Conservation (phyloP, 2,888 invertebrate genomes). For the Volucella inanis region DNA sequence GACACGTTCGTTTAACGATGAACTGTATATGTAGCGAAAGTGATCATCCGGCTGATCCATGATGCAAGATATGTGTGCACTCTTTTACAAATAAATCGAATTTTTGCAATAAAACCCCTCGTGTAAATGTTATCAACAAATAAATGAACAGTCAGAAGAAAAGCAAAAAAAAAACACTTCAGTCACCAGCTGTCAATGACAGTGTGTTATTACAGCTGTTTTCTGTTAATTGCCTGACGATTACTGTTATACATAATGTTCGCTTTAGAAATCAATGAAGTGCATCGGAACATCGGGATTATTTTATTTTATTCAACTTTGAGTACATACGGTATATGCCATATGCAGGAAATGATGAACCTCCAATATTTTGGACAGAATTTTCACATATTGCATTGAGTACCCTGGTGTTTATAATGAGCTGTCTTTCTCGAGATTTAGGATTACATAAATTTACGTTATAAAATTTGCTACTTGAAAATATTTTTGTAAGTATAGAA, state of each 20-base stretch:
- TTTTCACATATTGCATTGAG: too few species aligned
- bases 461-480: too few species aligned
- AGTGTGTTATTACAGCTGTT: conserved; percentile 48
- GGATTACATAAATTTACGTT: too few species aligned
- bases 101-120: conserved; percentile 49
- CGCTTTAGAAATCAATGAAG: not conserved
- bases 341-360: too few species aligned
- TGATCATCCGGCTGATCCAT: conserved; percentile 91
- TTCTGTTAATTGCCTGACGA: not conserved
- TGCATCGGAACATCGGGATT: too few species aligned
- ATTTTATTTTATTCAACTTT: too few species aligned
- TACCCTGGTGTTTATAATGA: too few species aligned
- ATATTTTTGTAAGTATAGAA: too few species aligned
- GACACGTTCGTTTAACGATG: conserved; percentile 92
- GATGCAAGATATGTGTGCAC: conserved; percentile 33
- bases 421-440: too few species aligned
- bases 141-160: conserved; percentile 40
- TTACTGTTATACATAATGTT: conserved; percentile 56
- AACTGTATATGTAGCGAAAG: conserved; percentile 95
- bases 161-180: conserved; percentile 38
- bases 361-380: too few species aligned
- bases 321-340: too few species aligned
- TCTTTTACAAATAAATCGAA: conserved; percentile 46
- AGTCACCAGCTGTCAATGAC: conserved; percentile 33
- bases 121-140: conserved; percentile 70